phyloP scores from a whole-genome alignment of 2,113 vertebrate genomes.

The Rhinolophus sinicus region DNA sequence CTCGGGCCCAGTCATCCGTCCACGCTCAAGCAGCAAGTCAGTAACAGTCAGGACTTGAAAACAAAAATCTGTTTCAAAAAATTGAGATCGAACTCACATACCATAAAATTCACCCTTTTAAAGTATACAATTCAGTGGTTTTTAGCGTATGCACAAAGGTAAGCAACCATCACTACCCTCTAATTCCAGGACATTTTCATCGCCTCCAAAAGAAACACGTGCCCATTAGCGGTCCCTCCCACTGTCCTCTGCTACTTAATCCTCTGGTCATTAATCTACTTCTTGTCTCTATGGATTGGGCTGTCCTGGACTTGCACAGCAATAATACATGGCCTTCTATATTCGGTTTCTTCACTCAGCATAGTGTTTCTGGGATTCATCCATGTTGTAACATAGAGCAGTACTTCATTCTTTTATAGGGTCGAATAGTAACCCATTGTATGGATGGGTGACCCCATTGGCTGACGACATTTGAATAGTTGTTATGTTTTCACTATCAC shows the following conservation, averaged over 20 bases:
- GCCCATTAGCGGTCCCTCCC: accelerated
- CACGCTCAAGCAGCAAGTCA: neutral
- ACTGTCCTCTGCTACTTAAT: neutral
- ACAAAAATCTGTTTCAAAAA: neutral
- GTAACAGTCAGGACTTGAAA: neutral
- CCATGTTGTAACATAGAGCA: accelerated
- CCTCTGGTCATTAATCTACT: neutral
- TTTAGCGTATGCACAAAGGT: neutral
- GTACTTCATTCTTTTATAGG: accelerated
- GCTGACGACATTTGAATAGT: neutral
- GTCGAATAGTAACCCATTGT: accelerated
- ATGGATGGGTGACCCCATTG: neutral
- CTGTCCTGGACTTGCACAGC: neutral
- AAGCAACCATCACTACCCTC: neutral
- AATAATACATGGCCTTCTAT: neutral
- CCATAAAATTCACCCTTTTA: too few species aligned
- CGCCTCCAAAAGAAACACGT: accelerated
- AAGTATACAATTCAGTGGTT: neutral
- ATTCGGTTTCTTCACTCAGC: neutral
- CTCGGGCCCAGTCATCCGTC: neutral
- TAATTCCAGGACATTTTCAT: neutral
- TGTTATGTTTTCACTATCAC: neutral
- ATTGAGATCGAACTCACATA: neutral
- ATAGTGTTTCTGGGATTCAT: neutral
- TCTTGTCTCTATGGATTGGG: neutral